Evolutionary conservation across 2,888 invertebrate genomes (phyloP), one percentile per base, ranked within the genome.

Genomic region (Dicranocentrus wangi): DNA sequence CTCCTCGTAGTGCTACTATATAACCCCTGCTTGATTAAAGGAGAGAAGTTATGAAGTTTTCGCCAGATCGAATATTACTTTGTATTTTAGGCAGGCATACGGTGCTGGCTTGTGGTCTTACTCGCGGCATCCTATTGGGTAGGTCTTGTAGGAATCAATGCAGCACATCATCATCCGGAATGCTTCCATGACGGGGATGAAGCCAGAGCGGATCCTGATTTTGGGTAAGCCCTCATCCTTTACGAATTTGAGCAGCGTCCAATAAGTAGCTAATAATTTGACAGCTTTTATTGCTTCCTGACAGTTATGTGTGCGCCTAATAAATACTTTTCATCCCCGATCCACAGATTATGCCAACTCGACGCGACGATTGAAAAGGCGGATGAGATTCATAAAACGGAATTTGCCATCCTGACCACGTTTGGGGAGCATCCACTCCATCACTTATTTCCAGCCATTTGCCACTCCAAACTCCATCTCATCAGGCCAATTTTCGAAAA

Each of bases 391-490:
- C 79, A 72, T 68, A 32, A 83, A 51, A 85, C 77, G n/a, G 80
- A 87, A 27, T 84, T 87, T 39, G 81, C 86, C 42, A 85, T 86
- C 23, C 88, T 95, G 68, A 93, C 93, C 0, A 91, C 92, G 82
- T 95, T 94, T 87, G 95, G 95, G 0, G 92, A 93, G 79, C 95
- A 95, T 87, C 91, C 91, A 0, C 89, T 95, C 1, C 95, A 95
- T 88, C 95, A 95, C 88, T 89, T 95, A 19, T 93, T 95, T 86
- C 95, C 95, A 0, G 93, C 94, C 0, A 87, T 95, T 39, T 82
- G 82, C 43, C 87, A 87, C 75, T 86, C 84, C 23, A 85, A 86
- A 73, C 78, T 93, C 8, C 51, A 85, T 8, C 70, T 87, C 19
- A 82, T 87, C 28, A 77, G 81, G 42, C 75, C 72, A 1, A 82